A percentile compares a stretch with the other conserved stretches of the same genome.
Evolutionary conservation across 23 tunicate species (phyloP).

Genomic region (Clavelina lepadiformis): DNA sequence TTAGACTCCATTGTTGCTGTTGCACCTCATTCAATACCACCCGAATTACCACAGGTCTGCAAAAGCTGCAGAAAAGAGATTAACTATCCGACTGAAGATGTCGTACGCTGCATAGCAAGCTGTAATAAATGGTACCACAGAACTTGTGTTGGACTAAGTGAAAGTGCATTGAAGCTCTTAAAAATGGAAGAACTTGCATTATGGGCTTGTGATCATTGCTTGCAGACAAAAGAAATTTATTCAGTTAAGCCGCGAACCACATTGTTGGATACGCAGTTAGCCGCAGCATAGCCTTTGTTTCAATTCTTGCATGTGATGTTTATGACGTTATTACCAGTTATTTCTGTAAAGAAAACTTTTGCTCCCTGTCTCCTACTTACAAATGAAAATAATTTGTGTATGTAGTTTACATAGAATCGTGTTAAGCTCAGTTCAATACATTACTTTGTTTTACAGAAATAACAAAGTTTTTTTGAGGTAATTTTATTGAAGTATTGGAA

Average conservation of each 20-base stretch:
- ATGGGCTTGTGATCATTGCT: slow-evolving; percentile 85
- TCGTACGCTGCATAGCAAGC: slow-evolving; percentile 77
- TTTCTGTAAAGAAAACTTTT: no score
- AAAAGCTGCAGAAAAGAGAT: slow-evolving; percentile 39
- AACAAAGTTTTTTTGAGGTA: no score
- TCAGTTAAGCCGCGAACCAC: slow-evolving; percentile 41
- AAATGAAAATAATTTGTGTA: no score
- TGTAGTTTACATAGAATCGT: no score
- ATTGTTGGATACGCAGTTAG: slow-evolving; percentile 6
- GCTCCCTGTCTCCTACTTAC: no score
- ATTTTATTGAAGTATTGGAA: no score
- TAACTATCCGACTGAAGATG: slow-evolving; percentile 32
- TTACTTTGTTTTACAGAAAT: no score
- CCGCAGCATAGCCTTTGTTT: slow-evolving; percentile 5
- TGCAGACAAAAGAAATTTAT: slow-evolving; percentile 59
- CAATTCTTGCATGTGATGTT: no score
- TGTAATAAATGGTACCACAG: slow-evolving; percentile 79
- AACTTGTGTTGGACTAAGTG: slow-evolving; percentile 74
- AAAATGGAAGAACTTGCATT: slow-evolving; percentile 72
- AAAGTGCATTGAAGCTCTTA: slow-evolving; percentile 49
- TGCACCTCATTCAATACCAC: slow-evolving; percentile 44
- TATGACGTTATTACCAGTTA: no score
- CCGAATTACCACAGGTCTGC: slow-evolving; percentile 54
- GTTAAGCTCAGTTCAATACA: no score
- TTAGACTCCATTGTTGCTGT: background rate